phyloP scores from a whole-genome alignment of 2,797 vertebrate species.

The Xenentodon cancila region DNA sequence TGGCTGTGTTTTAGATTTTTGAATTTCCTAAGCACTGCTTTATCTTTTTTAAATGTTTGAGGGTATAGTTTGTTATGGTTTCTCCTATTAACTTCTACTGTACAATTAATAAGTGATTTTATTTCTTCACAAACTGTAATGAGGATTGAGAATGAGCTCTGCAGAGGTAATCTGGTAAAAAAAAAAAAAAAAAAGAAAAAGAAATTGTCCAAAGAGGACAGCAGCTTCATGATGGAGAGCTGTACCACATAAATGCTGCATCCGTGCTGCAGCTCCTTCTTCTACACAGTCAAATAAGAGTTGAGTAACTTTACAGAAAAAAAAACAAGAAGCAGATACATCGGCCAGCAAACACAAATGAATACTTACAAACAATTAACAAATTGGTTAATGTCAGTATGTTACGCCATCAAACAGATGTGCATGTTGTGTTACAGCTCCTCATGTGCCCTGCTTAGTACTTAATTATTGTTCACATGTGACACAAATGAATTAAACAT shows the following conservation, averaged over 20 bases:
- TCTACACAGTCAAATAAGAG: neutral
- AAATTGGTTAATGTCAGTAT: neutral
- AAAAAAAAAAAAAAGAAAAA: no score
- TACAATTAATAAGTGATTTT: no score
- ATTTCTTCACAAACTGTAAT: no score
- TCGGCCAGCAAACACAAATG: neutral
- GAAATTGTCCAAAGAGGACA: no score
- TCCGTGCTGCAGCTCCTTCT: neutral
- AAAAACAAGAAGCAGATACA: neutral
- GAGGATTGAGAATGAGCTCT: no score
- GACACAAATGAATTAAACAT: slow-evolving; percentile 13
- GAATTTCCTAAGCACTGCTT: no score
- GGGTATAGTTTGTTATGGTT: no score
- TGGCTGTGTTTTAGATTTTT: no score
- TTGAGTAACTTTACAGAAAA: neutral
- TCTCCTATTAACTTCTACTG: no score
- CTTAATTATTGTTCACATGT: slow-evolving; percentile 11
- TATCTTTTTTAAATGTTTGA: no score
- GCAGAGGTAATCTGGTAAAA: no score
- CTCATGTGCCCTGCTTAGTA: neutral
- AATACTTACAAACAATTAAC: neutral
- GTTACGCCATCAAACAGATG: no score
- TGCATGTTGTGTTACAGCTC: neutral
- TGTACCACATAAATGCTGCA: neutral
- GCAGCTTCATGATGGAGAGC: neutral